phyloP scores from a whole-genome alignment of 2,113 vertebrate species.

The Lagopus leucura region DNA sequence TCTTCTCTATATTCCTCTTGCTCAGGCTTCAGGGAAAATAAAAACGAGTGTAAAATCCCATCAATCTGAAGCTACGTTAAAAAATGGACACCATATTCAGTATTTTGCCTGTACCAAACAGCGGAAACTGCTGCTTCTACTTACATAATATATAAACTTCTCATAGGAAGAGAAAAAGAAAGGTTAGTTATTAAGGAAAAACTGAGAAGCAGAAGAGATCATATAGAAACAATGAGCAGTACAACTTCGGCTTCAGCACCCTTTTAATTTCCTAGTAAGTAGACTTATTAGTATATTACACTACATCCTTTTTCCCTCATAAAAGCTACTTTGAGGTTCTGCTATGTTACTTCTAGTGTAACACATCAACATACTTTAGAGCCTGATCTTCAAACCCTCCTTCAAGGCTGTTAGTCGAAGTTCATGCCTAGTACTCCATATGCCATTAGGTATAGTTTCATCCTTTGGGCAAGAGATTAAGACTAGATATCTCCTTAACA shows the following conservation, averaged over 20 bases:
- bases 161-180: neutral
- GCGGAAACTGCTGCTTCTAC: neutral
- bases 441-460: neutral
- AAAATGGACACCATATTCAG: neutral
- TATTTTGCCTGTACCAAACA: neutral
- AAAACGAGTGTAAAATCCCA: neutral
- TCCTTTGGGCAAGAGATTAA: neutral
- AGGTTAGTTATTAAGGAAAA: neutral
- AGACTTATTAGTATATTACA: neutral
- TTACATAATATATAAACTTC: neutral
- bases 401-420: neutral
- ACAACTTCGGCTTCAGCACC: neutral
- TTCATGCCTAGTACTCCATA: neutral
- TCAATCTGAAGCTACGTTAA: neutral
- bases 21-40: neutral
- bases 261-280: constrained; percentile 5
- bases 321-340: neutral
- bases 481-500: neutral
- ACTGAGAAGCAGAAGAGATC: rapidly evolving
- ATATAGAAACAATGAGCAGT: neutral
- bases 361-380: neutral
- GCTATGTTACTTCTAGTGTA: neutral
- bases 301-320: neutral
- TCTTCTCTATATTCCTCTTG: neutral
- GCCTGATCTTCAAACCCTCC: neutral